Base-by-base conservation (phyloP, 2,113 vertebrate genomes). In the Sebastes schlegelii region DNA sequence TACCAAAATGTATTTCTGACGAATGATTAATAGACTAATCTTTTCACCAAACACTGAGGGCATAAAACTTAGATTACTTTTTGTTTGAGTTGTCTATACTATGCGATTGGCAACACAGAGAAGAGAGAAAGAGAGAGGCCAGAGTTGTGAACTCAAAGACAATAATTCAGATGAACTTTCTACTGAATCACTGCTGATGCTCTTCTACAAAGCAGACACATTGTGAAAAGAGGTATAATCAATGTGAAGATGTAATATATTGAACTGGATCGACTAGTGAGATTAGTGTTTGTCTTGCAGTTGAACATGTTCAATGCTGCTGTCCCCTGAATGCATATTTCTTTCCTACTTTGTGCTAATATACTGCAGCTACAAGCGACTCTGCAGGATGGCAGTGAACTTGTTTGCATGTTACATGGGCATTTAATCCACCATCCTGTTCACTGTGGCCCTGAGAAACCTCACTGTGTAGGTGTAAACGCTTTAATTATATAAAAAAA, bases 341-440 rank as follows among this genome's bases (percentile, higher is more conserved):
- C n/a, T 54, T 57, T 51, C 21, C 26, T 11, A 40, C 54, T 57
- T 71, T 58, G 43, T 81, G 49, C 57, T 45, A 62, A 82, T 79
- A 9, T 77, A 77, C 82, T 79, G 23, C 5, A 74, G 5, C 52
- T 16, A 12, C 14, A 21, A 34, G 65, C 2, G 0, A 45, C 52
- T 55, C 60, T 26, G 45, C 34, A 72, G 61, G 34, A 68, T 77
- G 49, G n/a, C 34, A 69, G 9, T 16, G 17, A 23, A n/a, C 45
- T 54, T 5, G 66, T 83, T 65, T 74, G 70, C 49, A 77, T 57
- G 51, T 62, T 68, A 21, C 51, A 71, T 42, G 74, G 70, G 65
- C 65, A 63, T 74, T 79, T 68, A 81, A 78, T 79, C 55, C 42
- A 49, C 66, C 40, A 60, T 5, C 46, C 48, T 48, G 51, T 52